Evolutionary conservation across 2,797 vertebrate species (phyloP).

Genomic region (Stomatorhinus walkeri): DNA sequence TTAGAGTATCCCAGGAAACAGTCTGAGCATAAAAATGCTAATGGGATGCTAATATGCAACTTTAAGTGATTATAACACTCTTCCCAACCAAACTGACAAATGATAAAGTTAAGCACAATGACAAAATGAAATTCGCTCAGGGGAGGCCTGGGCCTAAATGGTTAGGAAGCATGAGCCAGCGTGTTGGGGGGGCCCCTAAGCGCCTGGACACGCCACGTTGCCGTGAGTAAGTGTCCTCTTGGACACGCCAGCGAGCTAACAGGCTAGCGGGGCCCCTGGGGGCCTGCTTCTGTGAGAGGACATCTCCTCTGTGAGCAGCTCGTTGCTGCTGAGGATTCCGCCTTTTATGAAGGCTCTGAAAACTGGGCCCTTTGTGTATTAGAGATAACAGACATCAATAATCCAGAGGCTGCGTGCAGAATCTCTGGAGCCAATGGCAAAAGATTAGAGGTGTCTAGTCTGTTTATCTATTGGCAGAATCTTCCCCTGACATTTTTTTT

Average conservation of each 20-base stretch:
- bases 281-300: background rate
- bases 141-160: background rate
- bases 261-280: background rate
- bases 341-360: background rate
- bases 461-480: constrained; percentile 52
- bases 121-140: background rate
- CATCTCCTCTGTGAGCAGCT: background rate
- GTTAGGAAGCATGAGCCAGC: background rate
- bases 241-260: background rate
- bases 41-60: background rate
- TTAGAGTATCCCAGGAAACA: background rate
- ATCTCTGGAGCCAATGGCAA: constrained; percentile 27
- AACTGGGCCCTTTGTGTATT: constrained; percentile 19
- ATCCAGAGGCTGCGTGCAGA: constrained; percentile 29
- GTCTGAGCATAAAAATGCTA: background rate
- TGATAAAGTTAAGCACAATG: background rate
- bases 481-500: constrained; percentile 41
- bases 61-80: background rate
- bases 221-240: background rate
- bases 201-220: background rate
- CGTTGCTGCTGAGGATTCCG: background rate
- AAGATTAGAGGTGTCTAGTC: constrained; percentile 53
- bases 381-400: constrained; percentile 29
- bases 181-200: background rate
- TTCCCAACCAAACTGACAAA: background rate